Percentiles rank a stretch among this genome's conserved stretches.
Evolutionary conservation across 1,140 invertebrate species (phyloP).

Genomic region (Elysia chlorotica): DNA sequence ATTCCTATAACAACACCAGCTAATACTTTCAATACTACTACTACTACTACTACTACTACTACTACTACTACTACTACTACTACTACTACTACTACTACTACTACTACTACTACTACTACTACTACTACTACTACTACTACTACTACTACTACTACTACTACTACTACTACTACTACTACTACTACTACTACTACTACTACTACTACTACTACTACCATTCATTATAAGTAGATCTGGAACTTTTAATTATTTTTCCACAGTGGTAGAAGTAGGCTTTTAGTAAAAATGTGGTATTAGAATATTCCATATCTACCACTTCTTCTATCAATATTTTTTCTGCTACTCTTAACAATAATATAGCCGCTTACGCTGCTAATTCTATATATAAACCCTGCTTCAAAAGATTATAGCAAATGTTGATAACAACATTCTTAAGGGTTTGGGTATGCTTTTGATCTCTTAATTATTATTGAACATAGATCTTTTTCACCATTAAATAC

Average conservation of each 20-base stretch:
- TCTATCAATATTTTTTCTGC: background rate
- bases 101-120: slow-evolving; percentile 8
- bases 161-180: background rate
- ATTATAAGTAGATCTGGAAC: no score
- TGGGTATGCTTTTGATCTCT: no score
- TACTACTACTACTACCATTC: slow-evolving; percentile 1
- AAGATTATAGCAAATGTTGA: no score
- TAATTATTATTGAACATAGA: no score
- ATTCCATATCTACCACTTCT: background rate
- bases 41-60: background rate
- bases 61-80: background rate
- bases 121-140: background rate
- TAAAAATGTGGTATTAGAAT: no score
- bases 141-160: background rate
- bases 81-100: background rate
- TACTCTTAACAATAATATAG: background rate
- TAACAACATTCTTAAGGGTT: no score
- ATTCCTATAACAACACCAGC: no score
- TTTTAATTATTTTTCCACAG: no score
- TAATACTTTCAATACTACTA: background rate
- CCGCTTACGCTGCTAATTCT: background rate
- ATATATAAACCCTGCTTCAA: no score
- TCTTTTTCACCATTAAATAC: no score
- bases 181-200: background rate
- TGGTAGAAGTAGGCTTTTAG: no score